Evolutionary conservation across 2,797 vertebrate genomes (phyloP).

Genomic region (Siniperca obscura): DNA sequence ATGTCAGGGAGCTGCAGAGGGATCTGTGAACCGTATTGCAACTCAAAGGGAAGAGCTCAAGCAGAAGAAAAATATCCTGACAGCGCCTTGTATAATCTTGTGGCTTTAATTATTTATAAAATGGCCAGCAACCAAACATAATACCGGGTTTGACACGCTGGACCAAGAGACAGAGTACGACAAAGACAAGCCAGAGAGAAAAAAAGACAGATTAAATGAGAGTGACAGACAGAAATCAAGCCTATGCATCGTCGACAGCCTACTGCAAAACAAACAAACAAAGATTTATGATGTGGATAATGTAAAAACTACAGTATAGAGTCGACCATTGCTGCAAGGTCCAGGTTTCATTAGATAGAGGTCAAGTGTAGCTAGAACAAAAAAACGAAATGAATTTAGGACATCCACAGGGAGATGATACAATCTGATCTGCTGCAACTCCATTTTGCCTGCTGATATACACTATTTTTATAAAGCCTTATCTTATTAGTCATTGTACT

Average conservation of each 20-base stretch:
- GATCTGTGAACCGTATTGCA: conserved; percentile 37
- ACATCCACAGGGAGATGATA: neutral
- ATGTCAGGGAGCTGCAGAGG: conserved; percentile 34
- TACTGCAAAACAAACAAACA: neutral
- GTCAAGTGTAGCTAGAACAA: neutral
- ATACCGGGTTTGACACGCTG: conserved; percentile 12
- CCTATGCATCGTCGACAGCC: neutral
- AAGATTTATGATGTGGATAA: neutral
- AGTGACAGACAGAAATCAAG: neutral
- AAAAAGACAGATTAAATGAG: neutral
- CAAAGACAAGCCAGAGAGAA: neutral
- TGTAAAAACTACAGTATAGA: neutral
- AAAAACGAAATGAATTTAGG: neutral
- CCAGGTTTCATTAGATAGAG: neutral
- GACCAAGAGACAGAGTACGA: neutral
- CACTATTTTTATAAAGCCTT: neutral
- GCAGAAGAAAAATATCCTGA: conserved; percentile 53
- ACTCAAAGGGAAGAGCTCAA: conserved; percentile 51
- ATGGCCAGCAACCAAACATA: conserved; percentile 17
- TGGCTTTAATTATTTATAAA: conserved; percentile 67
- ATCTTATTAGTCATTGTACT: conserved; percentile 6
- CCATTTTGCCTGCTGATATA: neutral
- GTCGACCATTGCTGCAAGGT: neutral
- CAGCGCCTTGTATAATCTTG: conserved; percentile 53
- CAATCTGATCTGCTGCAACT: neutral